Conservation (phyloP, 2,888 invertebrate genomes). For the Spilosoma lubricipeda region DNA sequence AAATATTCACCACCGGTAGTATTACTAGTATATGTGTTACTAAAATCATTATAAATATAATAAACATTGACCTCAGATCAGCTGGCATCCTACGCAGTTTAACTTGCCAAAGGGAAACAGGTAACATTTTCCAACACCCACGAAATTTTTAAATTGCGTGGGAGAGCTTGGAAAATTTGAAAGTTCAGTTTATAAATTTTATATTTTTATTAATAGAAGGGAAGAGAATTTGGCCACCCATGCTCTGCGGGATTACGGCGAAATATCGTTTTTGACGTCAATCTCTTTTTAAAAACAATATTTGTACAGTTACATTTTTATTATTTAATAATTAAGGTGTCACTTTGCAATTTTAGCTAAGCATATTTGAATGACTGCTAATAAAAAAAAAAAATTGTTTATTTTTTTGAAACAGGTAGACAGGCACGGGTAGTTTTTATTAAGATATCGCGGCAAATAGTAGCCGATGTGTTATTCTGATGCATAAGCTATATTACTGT, state of each 20-base stretch:
- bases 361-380: no score
- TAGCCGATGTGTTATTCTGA: no score
- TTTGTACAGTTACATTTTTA: neutral
- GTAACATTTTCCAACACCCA: conserved; percentile 24
- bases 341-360: no score
- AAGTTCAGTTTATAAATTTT: neutral
- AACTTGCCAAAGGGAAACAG: conserved; percentile 22
- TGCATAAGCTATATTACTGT: no score
- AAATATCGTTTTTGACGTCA: neutral
- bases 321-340: no score
- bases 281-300: neutral
- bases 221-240: neutral
- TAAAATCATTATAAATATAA: neutral
- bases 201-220: neutral
- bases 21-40: neutral
- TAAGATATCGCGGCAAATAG: no score
- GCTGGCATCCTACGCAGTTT: conserved; percentile 30
- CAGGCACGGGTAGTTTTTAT: no score
- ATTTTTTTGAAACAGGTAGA: no score
- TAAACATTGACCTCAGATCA: conserved; percentile 16
- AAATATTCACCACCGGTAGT: neutral
- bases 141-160: conserved; percentile 7
- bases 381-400: no score
- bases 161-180: conserved; percentile 12
- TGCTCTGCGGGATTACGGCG: neutral